Evolutionary conservation across 2,888 invertebrate species (phyloP).

Genomic region (Eurytoma adleriae): DNA sequence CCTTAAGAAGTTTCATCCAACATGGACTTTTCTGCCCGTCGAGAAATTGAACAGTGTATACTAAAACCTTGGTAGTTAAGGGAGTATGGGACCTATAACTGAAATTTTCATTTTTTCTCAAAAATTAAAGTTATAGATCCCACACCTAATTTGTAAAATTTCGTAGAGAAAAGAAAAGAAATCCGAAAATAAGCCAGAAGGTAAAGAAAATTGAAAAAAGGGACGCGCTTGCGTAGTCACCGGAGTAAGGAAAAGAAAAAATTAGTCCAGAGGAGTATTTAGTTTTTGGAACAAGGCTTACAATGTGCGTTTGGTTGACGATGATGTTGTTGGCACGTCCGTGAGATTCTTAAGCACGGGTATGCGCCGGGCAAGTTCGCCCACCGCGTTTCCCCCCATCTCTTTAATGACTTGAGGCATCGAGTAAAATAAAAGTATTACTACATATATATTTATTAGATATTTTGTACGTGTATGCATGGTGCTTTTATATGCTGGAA

Average conservation of each 20-base stretch:
- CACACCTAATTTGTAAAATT: too few relatives aligned
- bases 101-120: too few relatives aligned
- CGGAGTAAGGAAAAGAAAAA: too few relatives aligned
- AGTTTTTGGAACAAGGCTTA: constrained; percentile 63
- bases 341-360: constrained; percentile 30
- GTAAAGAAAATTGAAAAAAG: background rate
- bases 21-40: too few relatives aligned
- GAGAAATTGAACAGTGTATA: too few relatives aligned
- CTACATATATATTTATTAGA: constrained; percentile 63
- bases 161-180: background rate
- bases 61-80: too few relatives aligned
- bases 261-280: constrained; percentile 9
- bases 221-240: too few relatives aligned
- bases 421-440: constrained; percentile 59
- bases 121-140: too few relatives aligned
- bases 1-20: background rate
- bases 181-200: background rate
- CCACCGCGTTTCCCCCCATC: background rate
- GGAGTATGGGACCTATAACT: too few relatives aligned
- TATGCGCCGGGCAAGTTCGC: background rate
- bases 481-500: constrained; percentile 70
- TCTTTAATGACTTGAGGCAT: constrained; percentile 67
- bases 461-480: constrained; percentile 69
- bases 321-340: constrained; percentile 72
- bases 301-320: constrained; percentile 68